These are phyloP conservation scores for Lacerta viridis DNA, from an alignment of 2,797 vertebrate species.

Conservation along the genomic window DNA sequence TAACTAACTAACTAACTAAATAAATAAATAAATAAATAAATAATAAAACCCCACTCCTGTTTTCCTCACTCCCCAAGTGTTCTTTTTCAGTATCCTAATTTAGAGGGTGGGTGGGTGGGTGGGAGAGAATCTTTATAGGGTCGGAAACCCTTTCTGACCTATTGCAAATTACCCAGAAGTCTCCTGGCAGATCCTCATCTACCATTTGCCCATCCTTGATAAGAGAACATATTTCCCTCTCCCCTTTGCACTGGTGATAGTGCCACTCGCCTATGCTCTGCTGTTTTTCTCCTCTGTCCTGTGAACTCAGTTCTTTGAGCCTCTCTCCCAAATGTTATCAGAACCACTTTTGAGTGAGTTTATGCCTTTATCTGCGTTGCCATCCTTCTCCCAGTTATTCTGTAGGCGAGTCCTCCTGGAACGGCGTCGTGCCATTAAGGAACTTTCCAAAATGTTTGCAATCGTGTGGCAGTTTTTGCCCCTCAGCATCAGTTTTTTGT, in stretches of 20 bases:
- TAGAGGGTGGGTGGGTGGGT: too few species aligned
- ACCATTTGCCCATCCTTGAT: not conserved
- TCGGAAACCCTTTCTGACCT: too few species aligned
- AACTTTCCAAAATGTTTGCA: not conserved
- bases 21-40: not conserved
- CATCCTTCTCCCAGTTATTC: not conserved
- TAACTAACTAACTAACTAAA: too few species aligned
- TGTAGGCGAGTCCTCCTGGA: not conserved
- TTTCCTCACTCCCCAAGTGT: too few species aligned
- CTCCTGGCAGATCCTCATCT: too few species aligned
- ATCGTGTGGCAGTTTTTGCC: not conserved
- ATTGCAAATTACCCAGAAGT: too few species aligned
- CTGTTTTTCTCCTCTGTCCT: not conserved
- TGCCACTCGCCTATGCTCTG: not conserved
- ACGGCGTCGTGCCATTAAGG: not conserved
- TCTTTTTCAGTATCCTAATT: too few species aligned
- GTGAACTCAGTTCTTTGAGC: not conserved
- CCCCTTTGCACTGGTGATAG: not conserved
- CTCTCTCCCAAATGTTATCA: not conserved
- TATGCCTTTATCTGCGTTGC: not conserved
- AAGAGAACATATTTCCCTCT: too few species aligned
- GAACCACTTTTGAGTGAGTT: not conserved
- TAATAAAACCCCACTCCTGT: too few species aligned
- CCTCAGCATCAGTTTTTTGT: too few species aligned
- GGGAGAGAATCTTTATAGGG: too few species aligned